Evolutionary conservation across 1,140 invertebrate species (phyloP).

Genomic region (Cotesia chilonis): DNA sequence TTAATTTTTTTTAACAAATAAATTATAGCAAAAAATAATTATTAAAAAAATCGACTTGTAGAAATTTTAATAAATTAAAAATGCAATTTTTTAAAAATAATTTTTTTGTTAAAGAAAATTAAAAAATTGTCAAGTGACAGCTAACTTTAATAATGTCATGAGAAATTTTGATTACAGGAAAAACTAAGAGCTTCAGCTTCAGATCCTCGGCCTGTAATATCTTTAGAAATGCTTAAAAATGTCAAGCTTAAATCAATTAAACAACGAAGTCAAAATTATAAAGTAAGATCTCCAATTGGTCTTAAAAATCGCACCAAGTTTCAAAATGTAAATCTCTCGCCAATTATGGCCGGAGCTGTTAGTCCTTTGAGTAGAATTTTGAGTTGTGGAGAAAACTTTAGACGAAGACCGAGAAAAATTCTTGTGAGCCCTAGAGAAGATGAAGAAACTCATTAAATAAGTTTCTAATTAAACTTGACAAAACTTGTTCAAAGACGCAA

Average conservation of each 20-base stretch:
- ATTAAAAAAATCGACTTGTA: too few relatives aligned
- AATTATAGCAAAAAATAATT: too few relatives aligned
- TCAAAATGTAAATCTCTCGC: conserved; percentile 47
- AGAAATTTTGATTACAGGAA: conserved; percentile 15
- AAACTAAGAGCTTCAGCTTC: conserved; percentile 12
- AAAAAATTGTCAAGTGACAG: too few relatives aligned
- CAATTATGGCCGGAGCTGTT: conserved; percentile 43
- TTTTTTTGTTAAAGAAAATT: too few relatives aligned
- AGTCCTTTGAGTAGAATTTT: conserved; percentile 45
- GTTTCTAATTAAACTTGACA: conserved; percentile 9
- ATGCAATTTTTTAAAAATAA: too few relatives aligned
- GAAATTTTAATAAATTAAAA: too few relatives aligned
- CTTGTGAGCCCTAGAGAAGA: neutral
- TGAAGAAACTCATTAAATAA: conserved; percentile 35
- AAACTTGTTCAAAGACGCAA: neutral
- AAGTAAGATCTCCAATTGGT: conserved; percentile 47
- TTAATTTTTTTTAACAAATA: too few relatives aligned
- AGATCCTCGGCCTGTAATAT: conserved; percentile 46
- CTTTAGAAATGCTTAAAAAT: conserved; percentile 56
- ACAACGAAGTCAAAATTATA: conserved; percentile 42
- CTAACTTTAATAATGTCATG: too few relatives aligned
- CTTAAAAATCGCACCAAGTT: conserved; percentile 39
- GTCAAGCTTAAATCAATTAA: conserved; percentile 55
- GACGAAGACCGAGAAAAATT: conserved; percentile 36
- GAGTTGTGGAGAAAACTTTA: conserved; percentile 44